Percentiles rank a stretch among this genome's conserved stretches.
These are phyloP conservation scores for Crioceris asparagi DNA, from an alignment of 2,888 invertebrate species.

Conservation along the genomic window DNA sequence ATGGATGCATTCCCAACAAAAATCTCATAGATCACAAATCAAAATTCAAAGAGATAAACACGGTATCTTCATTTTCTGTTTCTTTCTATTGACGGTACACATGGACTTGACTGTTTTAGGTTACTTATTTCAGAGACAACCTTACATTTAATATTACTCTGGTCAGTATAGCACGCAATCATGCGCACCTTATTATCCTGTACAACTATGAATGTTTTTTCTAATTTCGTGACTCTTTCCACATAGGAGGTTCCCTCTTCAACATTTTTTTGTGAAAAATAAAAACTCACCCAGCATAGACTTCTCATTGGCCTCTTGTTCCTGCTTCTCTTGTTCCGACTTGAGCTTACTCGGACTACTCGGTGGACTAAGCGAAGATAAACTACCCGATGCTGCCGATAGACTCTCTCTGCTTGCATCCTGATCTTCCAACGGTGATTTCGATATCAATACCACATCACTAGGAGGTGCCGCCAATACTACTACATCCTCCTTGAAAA, in stretches of 20 bases:
- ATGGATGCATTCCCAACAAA: no score
- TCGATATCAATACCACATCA: conserved; percentile 26
- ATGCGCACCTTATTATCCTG: no score
- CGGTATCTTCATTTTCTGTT: no score
- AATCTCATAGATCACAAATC: no score
- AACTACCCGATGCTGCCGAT: conserved; percentile 36
- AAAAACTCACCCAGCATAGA: conserved; percentile 25
- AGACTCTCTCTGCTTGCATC: conserved; percentile 33
- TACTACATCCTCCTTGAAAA: conserved; percentile 21
- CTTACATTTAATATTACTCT: no score
- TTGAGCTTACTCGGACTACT: conserved; percentile 36
- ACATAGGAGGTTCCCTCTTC: not conserved
- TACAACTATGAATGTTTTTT: no score
- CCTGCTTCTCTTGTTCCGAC: conserved; percentile 42
- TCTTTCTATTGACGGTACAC: no score
- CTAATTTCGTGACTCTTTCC: no score
- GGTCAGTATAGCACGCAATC: no score
- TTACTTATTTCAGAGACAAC: no score
- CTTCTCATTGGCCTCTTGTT: conserved; percentile 47
- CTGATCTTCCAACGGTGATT: conserved; percentile 40
- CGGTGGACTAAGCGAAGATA: conserved; percentile 37
- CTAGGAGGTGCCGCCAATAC: conserved; percentile 20
- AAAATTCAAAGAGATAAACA: no score
- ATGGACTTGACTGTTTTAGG: no score
- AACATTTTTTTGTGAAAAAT: conserved; percentile 1